A percentile compares a stretch with the other conserved stretches of the same genome.
Evolutionary conservation across 2,113 vertebrate species (phyloP).

Genomic region (Ammospiza caudacuta): DNA sequence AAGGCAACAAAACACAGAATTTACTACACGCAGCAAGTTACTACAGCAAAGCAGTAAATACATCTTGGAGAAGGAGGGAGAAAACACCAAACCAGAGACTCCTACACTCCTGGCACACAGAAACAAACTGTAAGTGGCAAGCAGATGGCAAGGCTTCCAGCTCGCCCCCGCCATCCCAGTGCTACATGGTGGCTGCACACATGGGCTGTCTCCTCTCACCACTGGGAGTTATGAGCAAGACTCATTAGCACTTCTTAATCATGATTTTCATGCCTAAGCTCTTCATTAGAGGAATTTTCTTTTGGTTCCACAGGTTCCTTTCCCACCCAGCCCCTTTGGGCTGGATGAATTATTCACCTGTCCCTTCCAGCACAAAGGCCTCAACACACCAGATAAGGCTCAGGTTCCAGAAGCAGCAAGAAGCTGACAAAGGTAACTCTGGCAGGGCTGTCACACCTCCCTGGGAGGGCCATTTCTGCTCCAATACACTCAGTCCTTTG

Average conservation of each 20-base stretch:
- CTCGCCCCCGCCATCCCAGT: rapidly evolving
- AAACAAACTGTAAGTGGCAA: not conserved
- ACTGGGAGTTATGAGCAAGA: not conserved
- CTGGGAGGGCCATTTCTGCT: not conserved
- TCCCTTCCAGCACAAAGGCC: rapidly evolving
- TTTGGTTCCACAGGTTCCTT: not conserved
- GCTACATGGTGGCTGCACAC: rapidly evolving
- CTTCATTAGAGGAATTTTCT: not conserved
- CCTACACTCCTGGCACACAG: not conserved
- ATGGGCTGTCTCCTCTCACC: not conserved
- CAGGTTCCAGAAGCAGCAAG: not conserved
- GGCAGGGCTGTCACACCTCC: not conserved
- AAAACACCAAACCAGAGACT: not conserved
- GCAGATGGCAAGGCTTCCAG: not conserved
- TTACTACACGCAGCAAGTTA: not conserved
- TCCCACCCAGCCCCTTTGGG: not conserved
- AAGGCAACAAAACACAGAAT: not conserved
- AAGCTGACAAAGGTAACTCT: not conserved
- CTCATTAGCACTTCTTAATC: not conserved
- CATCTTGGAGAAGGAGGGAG: rapidly evolving
- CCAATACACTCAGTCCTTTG: not conserved
- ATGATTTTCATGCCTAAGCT: not conserved
- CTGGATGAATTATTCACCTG: not conserved
- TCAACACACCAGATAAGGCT: not conserved
- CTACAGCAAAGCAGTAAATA: not conserved